A percentile compares a stretch with the other conserved stretches of the same genome.
Conservation (phyloP, 1,140 invertebrate genomes). For the Zophobas morio region DNA sequence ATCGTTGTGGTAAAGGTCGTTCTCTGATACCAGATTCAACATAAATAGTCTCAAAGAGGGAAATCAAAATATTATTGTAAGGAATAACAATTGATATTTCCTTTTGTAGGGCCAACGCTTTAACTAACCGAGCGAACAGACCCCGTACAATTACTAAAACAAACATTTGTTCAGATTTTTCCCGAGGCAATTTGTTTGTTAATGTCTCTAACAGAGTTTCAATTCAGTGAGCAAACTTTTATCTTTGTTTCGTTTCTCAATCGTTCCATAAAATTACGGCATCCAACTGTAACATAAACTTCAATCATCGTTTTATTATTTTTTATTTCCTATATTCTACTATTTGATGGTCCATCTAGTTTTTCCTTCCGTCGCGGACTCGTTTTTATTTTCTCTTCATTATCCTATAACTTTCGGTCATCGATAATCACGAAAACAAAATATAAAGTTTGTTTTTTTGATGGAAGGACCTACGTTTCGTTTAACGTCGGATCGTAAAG, state of each 20-base stretch:
- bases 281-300: conserved; percentile 22
- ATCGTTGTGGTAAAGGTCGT: background rate
- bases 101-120: conserved; percentile 29
- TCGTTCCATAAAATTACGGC: conserved; percentile 39
- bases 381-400: conserved; percentile 34
- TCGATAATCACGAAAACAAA: conserved; percentile 39
- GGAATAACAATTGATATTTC: conserved; percentile 33
- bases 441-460: conserved; percentile 29
- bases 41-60: conserved; percentile 3
- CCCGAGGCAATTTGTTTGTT: conserved; percentile 43
- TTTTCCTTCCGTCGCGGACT: conserved; percentile 25
- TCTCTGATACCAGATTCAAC: conserved; percentile 8
- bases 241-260: conserved; percentile 28
- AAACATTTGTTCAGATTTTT: conserved; percentile 48
- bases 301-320: conserved; percentile 39
- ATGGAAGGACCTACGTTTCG: background rate
- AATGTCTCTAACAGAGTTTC: conserved; percentile 41
- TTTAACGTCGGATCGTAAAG: conserved; percentile 27
- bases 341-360: conserved; percentile 40
- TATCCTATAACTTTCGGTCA: conserved; percentile 36
- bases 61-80: conserved; percentile 43
- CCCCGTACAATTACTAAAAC: conserved; percentile 44
- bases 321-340: conserved; percentile 38
- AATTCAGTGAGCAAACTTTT: conserved; percentile 37
- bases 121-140: conserved; percentile 36